These are phyloP conservation scores for Bombus haemorrhoidalis DNA, from an alignment of 1,140 invertebrate genomes.

Conservation along the genomic window DNA sequence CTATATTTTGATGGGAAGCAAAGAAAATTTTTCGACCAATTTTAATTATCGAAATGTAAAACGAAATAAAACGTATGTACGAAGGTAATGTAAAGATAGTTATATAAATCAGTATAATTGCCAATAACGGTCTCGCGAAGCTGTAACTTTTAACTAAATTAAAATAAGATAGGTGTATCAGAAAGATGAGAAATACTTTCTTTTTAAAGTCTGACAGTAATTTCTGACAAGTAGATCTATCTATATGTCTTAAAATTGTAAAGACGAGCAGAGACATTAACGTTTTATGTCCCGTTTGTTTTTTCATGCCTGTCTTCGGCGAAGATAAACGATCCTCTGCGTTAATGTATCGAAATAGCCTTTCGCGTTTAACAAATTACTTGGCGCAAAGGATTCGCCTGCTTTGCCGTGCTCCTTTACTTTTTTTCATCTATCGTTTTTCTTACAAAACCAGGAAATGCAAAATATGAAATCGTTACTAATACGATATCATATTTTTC, in stretches of 20 bases:
- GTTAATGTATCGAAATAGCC: neutral
- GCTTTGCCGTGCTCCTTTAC: neutral
- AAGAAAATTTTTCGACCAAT: too few species aligned
- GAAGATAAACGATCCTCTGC: neutral
- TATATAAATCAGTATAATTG: neutral
- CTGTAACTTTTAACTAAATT: too few species aligned
- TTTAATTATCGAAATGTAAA: too few species aligned
- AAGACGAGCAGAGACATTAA: neutral
- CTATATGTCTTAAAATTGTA: neutral
- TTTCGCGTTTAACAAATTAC: constrained; percentile 15
- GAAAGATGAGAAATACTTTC: neutral
- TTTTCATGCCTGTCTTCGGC: neutral
- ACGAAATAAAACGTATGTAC: neutral
- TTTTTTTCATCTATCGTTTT: neutral
- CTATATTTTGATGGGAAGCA: too few species aligned
- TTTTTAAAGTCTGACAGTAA: neutral
- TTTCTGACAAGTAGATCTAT: neutral
- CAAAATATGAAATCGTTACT: neutral
- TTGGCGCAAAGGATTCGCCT: neutral
- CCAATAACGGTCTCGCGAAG: too few species aligned
- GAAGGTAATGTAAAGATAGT: neutral
- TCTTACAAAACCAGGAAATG: neutral
- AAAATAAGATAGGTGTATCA: too few species aligned
- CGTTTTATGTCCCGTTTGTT: neutral
- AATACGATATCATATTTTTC: too few species aligned